These are phyloP conservation scores for Pangasianodon gigas DNA, from an alignment of 2,113 vertebrate species.

Conservation along the genomic window DNA sequence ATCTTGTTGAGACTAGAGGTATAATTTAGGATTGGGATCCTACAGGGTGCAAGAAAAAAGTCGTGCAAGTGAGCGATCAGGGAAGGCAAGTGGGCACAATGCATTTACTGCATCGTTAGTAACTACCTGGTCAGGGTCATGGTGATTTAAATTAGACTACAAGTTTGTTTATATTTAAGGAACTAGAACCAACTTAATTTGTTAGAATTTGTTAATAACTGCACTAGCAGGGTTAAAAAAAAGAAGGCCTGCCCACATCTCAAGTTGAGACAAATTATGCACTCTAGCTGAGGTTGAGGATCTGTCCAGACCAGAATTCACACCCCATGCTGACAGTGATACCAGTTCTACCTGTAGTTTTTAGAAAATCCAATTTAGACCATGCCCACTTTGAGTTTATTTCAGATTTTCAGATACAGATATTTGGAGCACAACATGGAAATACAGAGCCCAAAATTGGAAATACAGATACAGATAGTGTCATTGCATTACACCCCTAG, in stretches of 20 bases:
- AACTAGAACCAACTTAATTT: no score
- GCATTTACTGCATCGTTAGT: neutral
- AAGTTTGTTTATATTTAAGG: neutral
- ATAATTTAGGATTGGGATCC: neutral
- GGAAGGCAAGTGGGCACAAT: neutral
- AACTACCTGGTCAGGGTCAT: neutral
- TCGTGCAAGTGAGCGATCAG: neutral
- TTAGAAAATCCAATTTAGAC: neutral
- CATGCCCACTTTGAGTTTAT: neutral
- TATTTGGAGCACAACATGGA: neutral
- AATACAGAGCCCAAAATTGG: neutral
- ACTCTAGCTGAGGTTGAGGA: neutral
- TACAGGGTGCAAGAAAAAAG: neutral
- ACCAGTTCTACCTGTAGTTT: neutral
- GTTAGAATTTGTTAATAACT: no score
- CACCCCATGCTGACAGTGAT: neutral
- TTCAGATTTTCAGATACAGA: neutral
- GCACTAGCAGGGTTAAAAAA: neutral
- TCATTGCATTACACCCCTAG: neutral
- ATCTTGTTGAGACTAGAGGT: neutral
- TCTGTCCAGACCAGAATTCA: neutral
- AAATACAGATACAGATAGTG: neutral
- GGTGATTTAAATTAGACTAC: neutral
- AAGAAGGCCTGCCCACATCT: neutral
- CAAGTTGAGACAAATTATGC: neutral